Evolutionary conservation across 2,888 invertebrate genomes (phyloP).

Genomic region (Augiades crinisus): DNA sequence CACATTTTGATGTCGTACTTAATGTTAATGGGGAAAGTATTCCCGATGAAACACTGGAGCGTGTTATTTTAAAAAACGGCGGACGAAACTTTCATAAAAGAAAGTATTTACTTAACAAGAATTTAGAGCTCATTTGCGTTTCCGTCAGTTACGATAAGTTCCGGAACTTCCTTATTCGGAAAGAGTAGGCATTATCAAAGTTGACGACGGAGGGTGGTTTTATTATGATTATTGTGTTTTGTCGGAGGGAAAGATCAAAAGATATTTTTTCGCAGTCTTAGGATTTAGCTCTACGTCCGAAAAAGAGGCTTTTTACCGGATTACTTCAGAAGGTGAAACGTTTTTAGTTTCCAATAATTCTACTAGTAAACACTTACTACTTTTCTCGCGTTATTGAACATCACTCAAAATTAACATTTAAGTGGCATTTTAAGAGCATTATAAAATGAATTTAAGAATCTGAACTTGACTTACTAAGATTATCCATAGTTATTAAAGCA

Average conservation of each 20-base stretch:
- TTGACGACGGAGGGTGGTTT: background rate
- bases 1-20: slow-evolving; percentile 22
- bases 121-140: slow-evolving; percentile 17
- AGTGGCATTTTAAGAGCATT: too few species aligned
- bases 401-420: too few species aligned
- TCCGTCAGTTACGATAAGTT: slow-evolving; percentile 11
- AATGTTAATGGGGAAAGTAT: slow-evolving; percentile 22
- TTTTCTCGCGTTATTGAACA: too few species aligned
- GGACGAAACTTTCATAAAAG: slow-evolving; percentile 6
- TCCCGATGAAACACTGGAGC: slow-evolving; percentile 9
- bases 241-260: background rate
- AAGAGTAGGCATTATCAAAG: background rate
- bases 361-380: too few species aligned
- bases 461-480: too few species aligned
- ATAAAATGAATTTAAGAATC: too few species aligned
- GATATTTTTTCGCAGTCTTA: background rate
- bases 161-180: slow-evolving; percentile 1
- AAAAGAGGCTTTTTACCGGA: too few species aligned
- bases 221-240: slow-evolving; percentile 11
- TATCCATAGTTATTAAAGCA: too few species aligned
- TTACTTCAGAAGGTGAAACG: too few species aligned
- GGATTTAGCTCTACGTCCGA: too few species aligned
- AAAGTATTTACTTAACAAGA: slow-evolving; percentile 16
- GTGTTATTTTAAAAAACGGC: slow-evolving; percentile 12
- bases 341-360: too few species aligned